These are phyloP conservation scores for Netelia inedita DNA, from an alignment of 2,888 invertebrate genomes.

Conservation along the genomic window DNA sequence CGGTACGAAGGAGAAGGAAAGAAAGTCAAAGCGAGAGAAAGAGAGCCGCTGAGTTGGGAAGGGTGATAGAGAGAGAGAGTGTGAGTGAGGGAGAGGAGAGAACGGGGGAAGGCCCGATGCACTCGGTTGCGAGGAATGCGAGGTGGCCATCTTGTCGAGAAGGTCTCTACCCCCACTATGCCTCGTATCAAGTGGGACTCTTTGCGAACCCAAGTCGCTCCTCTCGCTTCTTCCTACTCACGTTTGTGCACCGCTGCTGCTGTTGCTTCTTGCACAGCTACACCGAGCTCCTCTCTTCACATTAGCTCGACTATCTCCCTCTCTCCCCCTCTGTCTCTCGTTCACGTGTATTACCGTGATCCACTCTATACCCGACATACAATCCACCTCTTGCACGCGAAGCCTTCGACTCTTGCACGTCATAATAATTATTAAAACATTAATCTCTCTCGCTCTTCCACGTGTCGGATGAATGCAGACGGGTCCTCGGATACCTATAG, in stretches of 20 bases:
- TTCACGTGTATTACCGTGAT: conserved; percentile 37
- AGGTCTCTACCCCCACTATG: conserved; percentile 71
- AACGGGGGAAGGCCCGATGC: conserved; percentile 65
- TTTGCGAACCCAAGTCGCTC: conserved; percentile 63
- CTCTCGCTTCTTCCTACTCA: conserved; percentile 69
- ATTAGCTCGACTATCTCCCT: conserved; percentile 29
- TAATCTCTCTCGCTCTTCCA: conserved; percentile 73
- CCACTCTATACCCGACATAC: conserved; percentile 30
- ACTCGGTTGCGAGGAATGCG: conserved; percentile 80
- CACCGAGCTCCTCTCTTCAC: conserved; percentile 57
- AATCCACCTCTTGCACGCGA: conserved; percentile 20
- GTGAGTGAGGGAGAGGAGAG: conserved; percentile 53
- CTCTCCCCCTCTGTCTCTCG: conserved; percentile 26
- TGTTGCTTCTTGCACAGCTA: conserved; percentile 44
- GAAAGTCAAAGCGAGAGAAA: conserved; percentile 32
- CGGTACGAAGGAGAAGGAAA: conserved; percentile 45
- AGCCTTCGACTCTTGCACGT: conserved; percentile 70
- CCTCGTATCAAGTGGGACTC: conserved; percentile 76
- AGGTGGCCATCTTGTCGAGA: conserved; percentile 82
- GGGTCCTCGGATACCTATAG: conserved; percentile 26
- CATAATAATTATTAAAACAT: conserved; percentile 82
- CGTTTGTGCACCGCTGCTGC: conserved; percentile 54
- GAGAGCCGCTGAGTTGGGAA: conserved; percentile 18
- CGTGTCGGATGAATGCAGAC: conserved; percentile 35
- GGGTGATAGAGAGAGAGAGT: conserved; percentile 40